Evolutionary conservation across 2,797 vertebrate species (phyloP), one percentile per base, ranked within the genome.

Genomic region (Menidia menidia): DNA sequence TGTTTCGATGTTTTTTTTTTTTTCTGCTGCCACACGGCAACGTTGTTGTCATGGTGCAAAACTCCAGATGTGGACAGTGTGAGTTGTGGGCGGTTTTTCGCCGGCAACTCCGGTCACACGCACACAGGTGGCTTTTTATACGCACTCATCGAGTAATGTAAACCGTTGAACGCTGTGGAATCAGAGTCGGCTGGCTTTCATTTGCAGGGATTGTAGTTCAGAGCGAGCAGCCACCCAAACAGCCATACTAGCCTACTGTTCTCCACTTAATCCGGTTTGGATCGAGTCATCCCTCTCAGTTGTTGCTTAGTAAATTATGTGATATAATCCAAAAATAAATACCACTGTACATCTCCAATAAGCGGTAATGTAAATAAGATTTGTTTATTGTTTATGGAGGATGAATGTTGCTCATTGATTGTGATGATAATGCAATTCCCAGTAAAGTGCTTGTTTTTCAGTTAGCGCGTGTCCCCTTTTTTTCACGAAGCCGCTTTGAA

Each of bases 341-440:
- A 81, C 87, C 87, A 76, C 83, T 93, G 93, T 93, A 92, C 88
- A 91, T 92, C 84, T 87, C 12, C 74, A 90, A 78, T 92, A 86
- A 87, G 80, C 73, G 68, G 64, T 85, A 73, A 82, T 94, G 93
- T 94, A 94, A 91, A 95, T 93, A 94, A 88, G 81, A 92, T 85
- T 81, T 91, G 84, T 90, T 73, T 93, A 81, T 87, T 71, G 85
- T 87, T 71, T 62, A 66, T 82, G 84, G 80, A 82, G 76, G 69
- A 73, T 84, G 81, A 84, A 59, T 87, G 75, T 89, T 87, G 88
- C 88, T 91, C 87, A 84, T 93, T 90, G 80, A 88, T 90, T 93
- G 91, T 87, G 91, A 90, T 82, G 81, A 90, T 87, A 83, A 85
- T 90, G 80, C 78, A 89, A 88, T 86, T 84, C 83, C 82, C 82